These are phyloP conservation scores for Carabus problematicus DNA, from an alignment of 2,888 invertebrate genomes.

Conservation along the genomic window DNA sequence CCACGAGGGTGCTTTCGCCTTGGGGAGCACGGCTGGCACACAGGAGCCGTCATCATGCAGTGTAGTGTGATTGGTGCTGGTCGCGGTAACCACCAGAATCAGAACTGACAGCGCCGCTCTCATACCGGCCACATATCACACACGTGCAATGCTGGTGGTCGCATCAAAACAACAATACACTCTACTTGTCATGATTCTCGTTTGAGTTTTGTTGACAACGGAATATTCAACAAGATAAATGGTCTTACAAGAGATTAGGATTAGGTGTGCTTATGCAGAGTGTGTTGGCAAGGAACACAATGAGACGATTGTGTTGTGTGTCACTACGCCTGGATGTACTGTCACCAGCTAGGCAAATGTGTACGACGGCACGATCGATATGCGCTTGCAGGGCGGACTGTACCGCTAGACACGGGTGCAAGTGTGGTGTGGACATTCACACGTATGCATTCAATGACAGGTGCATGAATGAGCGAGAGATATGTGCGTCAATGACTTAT, in stretches of 20 bases:
- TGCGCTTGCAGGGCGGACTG: conserved; percentile 28
- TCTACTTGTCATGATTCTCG: too few relatives aligned
- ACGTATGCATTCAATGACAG: conserved; percentile 32
- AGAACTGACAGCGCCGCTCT: conserved; percentile 54
- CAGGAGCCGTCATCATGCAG: conserved; percentile 54
- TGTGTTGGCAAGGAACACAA: too few relatives aligned
- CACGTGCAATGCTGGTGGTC: background rate
- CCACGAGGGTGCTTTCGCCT: conserved; percentile 61
- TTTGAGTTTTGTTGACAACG: too few relatives aligned
- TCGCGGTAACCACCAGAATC: conserved; percentile 61
- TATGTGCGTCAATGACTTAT: too few relatives aligned
- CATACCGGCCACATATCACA: conserved; percentile 55
- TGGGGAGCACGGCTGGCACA: conserved; percentile 60
- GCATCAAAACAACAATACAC: too few relatives aligned
- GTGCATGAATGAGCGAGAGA: background rate
- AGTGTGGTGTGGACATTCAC: conserved; percentile 19
- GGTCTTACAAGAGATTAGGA: too few relatives aligned
- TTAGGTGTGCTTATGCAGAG: too few relatives aligned
- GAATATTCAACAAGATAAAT: too few relatives aligned
- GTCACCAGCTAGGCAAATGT: conserved; percentile 6
- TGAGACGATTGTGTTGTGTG: too few relatives aligned
- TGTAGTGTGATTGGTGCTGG: conserved; percentile 59
- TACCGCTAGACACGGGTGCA: conserved; percentile 11
- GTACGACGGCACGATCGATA: conserved; percentile 30
- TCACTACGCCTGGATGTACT: background rate